Base-by-base conservation (phyloP, 2,888 invertebrate genomes). In the Lycophotia porphyrea region DNA sequence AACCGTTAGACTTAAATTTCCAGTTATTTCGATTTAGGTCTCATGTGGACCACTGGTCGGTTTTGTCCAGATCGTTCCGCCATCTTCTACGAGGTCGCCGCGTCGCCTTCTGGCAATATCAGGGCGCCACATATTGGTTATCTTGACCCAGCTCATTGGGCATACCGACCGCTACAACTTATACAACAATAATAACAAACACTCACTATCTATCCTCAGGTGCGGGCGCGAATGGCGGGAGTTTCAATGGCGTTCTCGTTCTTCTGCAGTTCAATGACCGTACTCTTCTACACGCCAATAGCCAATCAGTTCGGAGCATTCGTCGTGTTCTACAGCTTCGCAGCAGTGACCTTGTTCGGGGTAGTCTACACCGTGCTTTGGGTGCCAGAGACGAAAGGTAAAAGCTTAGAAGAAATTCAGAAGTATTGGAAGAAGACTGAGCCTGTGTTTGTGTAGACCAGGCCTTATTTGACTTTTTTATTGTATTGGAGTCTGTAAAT, bases 311-410 rank as follows among this genome's bases (percentile, higher is more conserved):
- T 96, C 72, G 96, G 96, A 0, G 89, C 89, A 0, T 91, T 93
- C 81, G 94, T 94, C 0, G 94, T 95, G 0, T 96, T 96, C 87
- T 95, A 94, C 83, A 90, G 90, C 0, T 96, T 96, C 86, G 92
- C 94, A 0, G 90, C 90, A 0, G 93, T 95, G 2, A 94, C 95
- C 0, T 64, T 95, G 0, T 88, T 92, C 13, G 94, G 96, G 0
- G 92, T 93, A 0, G 8, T 96, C 0, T 96, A 96, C 84, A 94
- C 95, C 1, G 76, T 95, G 2, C 81, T 95, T 0, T 94, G 92
- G 85, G 95, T 97, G 2, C 96, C 96, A 0, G 97, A 97, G 88
- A 97, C 96, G 0, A 96, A 94, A 75, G 96, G 96, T 2, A 95
- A 95, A 85, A 93, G 91, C 47, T 88, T 96, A 60, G 91, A 93